These are phyloP conservation scores for Stenoptilia bipunctidactyla DNA, from an alignment of 2,888 invertebrate species.

Conservation along the genomic window DNA sequence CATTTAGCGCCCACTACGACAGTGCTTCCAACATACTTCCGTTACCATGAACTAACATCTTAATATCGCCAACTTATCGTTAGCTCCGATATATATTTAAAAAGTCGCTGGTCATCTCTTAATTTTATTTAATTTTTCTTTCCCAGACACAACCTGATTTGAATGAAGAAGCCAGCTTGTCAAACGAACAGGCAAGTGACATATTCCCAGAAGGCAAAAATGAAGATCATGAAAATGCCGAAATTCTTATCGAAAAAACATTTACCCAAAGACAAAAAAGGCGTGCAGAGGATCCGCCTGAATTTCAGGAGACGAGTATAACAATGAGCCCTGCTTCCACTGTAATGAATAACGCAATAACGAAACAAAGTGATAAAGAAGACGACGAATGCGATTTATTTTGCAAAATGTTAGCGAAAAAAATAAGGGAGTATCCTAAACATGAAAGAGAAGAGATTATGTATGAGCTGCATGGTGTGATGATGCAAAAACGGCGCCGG, in stretches of 20 bases:
- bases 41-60: too few relatives aligned
- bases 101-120: neutral
- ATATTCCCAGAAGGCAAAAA: neutral
- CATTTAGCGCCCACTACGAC: too few relatives aligned
- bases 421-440: slow-evolving; percentile 12
- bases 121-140: neutral
- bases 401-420: slow-evolving; percentile 11
- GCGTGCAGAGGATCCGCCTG: neutral
- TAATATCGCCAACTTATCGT: too few relatives aligned
- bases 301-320: neutral
- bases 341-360: neutral
- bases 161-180: neutral
- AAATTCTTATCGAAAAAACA: neutral
- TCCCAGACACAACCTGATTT: neutral
- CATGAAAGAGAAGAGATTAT: slow-evolving; percentile 12
- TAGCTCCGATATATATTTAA: too few relatives aligned
- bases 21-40: too few relatives aligned
- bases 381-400: slow-evolving; percentile 12
- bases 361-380: slow-evolving; percentile 4
- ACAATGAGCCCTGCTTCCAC: neutral
- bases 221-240: neutral
- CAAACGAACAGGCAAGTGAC: neutral
- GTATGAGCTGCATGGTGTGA: slow-evolving; percentile 10
- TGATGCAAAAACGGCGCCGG: slow-evolving; percentile 7
- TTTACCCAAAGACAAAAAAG: neutral